Percentiles rank a stretch among this genome's conserved stretches.
phyloP scores from a whole-genome alignment of 2,797 vertebrate genomes.

The Valencia hispanica region DNA sequence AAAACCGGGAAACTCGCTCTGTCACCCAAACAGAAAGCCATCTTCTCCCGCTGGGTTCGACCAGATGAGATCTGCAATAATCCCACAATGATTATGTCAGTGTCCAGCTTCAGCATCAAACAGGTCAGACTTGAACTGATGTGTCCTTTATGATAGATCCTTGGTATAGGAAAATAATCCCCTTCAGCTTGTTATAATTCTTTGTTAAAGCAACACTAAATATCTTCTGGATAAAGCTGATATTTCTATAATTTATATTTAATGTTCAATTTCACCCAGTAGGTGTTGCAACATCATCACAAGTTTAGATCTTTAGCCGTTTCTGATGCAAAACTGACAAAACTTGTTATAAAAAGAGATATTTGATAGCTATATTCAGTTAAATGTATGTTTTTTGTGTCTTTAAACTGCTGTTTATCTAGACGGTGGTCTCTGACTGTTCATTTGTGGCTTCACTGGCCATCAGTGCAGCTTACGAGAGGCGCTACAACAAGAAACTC shows the following conservation, averaged over 20 bases:
- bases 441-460: conserved; percentile 97
- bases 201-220: background rate
- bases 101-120: conserved; percentile 99
- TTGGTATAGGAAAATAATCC: background rate
- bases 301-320: background rate
- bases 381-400: background rate
- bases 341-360: background rate
- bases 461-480: conserved; percentile 97
- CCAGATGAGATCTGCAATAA: conserved; percentile 95
- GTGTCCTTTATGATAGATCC: background rate
- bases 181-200: background rate
- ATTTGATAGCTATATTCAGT: background rate
- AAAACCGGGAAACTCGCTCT: conserved; percentile 91
- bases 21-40: conserved; percentile 95
- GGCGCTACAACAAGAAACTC: conserved; percentile 96
- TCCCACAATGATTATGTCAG: conserved; percentile 97
- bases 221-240: background rate
- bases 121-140: conserved; percentile 82
- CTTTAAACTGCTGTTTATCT: conserved; percentile 13
- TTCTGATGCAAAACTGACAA: background rate
- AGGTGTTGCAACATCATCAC: conserved; percentile 19
- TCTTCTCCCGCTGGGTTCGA: conserved; percentile 96
- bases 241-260: background rate
- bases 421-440: conserved; percentile 99
- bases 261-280: conserved; percentile 21